Percentiles rank a stretch among this genome's conserved stretches.
Evolutionary conservation across 2,797 vertebrate genomes (phyloP).

Genomic region (Liasis olivaceus): DNA sequence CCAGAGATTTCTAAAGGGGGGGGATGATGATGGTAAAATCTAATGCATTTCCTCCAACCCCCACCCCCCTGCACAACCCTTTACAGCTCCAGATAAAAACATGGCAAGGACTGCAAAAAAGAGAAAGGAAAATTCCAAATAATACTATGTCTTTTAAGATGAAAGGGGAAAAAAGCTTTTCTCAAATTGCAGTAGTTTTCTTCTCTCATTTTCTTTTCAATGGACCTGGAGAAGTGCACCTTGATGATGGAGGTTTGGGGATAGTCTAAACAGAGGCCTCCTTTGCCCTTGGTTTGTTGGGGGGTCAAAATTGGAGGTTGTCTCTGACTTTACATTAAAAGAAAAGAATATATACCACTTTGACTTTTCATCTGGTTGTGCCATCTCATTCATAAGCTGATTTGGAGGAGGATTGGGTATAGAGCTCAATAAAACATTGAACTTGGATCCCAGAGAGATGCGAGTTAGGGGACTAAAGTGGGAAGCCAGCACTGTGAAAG

Average conservation of each 20-base stretch:
- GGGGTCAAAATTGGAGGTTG: conserved; percentile 64
- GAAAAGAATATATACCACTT: conserved; percentile 74
- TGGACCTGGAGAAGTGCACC: conserved; percentile 55
- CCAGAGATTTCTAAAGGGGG: conserved; percentile 17
- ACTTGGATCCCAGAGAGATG: neutral
- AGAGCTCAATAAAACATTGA: neutral
- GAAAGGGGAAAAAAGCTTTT: conserved; percentile 33
- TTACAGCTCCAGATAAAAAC: neutral
- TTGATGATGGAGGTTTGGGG: conserved; percentile 43
- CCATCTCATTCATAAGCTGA: conserved; percentile 64
- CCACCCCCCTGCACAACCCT: neutral
- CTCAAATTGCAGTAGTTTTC: conserved; percentile 39
- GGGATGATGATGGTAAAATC: neutral
- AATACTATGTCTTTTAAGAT: conserved; percentile 24
- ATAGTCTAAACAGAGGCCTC: conserved; percentile 42
- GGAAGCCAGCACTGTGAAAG: neutral
- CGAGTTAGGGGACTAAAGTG: neutral
- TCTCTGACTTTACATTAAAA: conserved; percentile 81
- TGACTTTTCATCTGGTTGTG: conserved; percentile 75
- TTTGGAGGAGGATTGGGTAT: neutral
- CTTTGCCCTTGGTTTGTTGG: conserved; percentile 57
- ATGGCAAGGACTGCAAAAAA: conserved; percentile 5
- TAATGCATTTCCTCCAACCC: conserved; percentile 13
- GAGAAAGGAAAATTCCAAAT: conserved; percentile 8
- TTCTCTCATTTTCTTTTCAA: conserved; percentile 69